A percentile compares a stretch with the other conserved stretches of the same genome.
Conservation (phyloP, 2,888 invertebrate species). For the Epistrophe eligans region DNA sequence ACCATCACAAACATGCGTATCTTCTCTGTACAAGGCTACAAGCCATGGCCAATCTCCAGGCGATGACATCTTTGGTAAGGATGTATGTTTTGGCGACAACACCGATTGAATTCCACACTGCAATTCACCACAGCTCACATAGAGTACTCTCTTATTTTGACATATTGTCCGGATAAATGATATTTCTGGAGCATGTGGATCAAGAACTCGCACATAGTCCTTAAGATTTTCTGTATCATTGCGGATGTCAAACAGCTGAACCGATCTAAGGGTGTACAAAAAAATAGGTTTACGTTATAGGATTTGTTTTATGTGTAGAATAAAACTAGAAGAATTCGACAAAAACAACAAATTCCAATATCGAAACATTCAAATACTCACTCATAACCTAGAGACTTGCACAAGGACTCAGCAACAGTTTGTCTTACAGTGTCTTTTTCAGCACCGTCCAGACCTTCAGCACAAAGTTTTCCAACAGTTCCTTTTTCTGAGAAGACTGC, state of each 20-base stretch:
- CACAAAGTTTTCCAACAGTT: slow-evolving; percentile 91
- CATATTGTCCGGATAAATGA: slow-evolving; percentile 92
- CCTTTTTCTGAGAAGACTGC: slow-evolving; percentile 94
- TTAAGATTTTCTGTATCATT: slow-evolving; percentile 86
- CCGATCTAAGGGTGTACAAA: slow-evolving; percentile 85
- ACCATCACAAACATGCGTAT: slow-evolving; percentile 95
- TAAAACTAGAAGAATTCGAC: too few relatives aligned
- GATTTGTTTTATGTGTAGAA: too few relatives aligned
- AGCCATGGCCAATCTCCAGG: slow-evolving; percentile 98
- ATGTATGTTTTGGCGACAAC: slow-evolving; percentile 81
- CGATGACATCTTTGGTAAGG: slow-evolving; percentile 88
- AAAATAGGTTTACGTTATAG: neutral
- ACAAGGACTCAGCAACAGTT: slow-evolving; percentile 91
- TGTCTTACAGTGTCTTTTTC: slow-evolving; percentile 84
- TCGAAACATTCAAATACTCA: slow-evolving; percentile 83
- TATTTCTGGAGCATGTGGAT: slow-evolving; percentile 92
- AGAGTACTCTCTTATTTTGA: slow-evolving; percentile 90
- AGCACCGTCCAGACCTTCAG: slow-evolving; percentile 89
- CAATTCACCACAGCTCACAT: slow-evolving; percentile 90
- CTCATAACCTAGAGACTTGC: slow-evolving; percentile 91
- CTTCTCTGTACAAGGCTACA: slow-evolving; percentile 91
- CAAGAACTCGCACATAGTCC: slow-evolving; percentile 92
- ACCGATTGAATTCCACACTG: slow-evolving; percentile 90
- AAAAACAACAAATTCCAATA: neutral
- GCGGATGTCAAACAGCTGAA: slow-evolving; percentile 88